These are phyloP conservation scores for Phenganax marumi DNA, from an alignment of 92 coral and sea anemone genomes.

Conservation along the genomic window DNA sequence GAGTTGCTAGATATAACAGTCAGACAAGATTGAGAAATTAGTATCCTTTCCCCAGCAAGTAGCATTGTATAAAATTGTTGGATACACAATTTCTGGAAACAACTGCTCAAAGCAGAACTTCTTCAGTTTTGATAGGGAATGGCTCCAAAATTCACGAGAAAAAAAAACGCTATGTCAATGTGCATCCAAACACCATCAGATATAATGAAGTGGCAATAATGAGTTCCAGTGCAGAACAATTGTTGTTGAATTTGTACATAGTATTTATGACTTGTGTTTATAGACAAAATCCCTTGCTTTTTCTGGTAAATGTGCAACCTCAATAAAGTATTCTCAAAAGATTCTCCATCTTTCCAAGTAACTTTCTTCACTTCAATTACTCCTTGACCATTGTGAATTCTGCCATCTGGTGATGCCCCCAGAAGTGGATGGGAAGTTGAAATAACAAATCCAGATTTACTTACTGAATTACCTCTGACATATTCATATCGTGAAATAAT, in stretches of 20 bases:
- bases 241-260: no score
- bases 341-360: conserved; percentile 22
- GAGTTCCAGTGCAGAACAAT: not conserved
- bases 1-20: no score
- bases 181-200: not conserved
- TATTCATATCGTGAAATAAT: conserved; percentile 1
- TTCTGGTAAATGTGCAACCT: conserved; percentile 18
- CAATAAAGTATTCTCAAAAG: not conserved
- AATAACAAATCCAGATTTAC: conserved; percentile 16
- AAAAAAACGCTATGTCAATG: not conserved
- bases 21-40: not conserved
- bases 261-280: conserved; percentile 9
- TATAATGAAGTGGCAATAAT: not conserved
- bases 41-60: conserved; percentile 54
- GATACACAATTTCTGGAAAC: conserved; percentile 23
- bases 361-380: conserved; percentile 37
- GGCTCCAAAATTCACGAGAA: not conserved
- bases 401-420: conserved; percentile 37
- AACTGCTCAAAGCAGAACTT: not conserved
- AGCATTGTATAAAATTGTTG: conserved; percentile 52
- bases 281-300: not conserved
- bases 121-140: not conserved
- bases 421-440: conserved; percentile 25
- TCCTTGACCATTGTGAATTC: conserved; percentile 27
- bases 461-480: conserved; percentile 23